A percentile compares a stretch with the other conserved stretches of the same genome.
Conservation (phyloP, 2,888 invertebrate genomes). For the Synergus itoensis region DNA sequence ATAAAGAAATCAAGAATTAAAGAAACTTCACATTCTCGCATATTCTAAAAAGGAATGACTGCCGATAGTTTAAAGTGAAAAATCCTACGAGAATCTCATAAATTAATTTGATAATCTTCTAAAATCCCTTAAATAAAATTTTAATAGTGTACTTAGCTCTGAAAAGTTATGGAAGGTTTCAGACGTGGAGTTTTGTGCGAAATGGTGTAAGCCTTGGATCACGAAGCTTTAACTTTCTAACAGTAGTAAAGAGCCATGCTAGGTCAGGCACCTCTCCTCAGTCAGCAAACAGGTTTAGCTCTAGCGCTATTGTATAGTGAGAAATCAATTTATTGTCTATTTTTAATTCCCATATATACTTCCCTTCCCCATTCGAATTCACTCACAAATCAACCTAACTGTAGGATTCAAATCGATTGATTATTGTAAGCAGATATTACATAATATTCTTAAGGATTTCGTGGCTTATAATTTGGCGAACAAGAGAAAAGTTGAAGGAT, state of each 20-base stretch:
- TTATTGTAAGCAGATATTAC: not conserved
- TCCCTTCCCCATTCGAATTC: not conserved
- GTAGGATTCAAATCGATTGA: not conserved
- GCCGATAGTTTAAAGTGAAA: not conserved
- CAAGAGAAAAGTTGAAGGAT: not conserved
- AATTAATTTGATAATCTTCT: not conserved
- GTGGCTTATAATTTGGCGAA: not conserved
- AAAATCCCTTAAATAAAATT: not conserved
- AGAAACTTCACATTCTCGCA: too few relatives aligned
- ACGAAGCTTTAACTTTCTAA: slow-evolving; percentile 35
- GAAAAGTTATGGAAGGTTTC: not conserved
- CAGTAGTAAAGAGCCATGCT: slow-evolving; percentile 57
- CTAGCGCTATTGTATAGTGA: not conserved
- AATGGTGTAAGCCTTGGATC: not conserved
- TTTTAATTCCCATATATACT: not conserved
- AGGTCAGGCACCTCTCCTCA: slow-evolving; percentile 65
- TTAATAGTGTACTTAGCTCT: too few relatives aligned
- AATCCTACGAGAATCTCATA: not conserved
- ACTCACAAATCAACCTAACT: not conserved
- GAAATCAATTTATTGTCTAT: slow-evolving; percentile 36
- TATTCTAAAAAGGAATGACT: not conserved
- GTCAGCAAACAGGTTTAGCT: slow-evolving; percentile 43
- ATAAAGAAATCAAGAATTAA: too few relatives aligned
- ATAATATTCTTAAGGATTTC: not conserved
- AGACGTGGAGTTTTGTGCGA: not conserved